Percentiles rank a stretch among this genome's conserved stretches.
phyloP scores from a whole-genome alignment of 2,888 invertebrate genomes.

The Diadegma fenestrale region DNA sequence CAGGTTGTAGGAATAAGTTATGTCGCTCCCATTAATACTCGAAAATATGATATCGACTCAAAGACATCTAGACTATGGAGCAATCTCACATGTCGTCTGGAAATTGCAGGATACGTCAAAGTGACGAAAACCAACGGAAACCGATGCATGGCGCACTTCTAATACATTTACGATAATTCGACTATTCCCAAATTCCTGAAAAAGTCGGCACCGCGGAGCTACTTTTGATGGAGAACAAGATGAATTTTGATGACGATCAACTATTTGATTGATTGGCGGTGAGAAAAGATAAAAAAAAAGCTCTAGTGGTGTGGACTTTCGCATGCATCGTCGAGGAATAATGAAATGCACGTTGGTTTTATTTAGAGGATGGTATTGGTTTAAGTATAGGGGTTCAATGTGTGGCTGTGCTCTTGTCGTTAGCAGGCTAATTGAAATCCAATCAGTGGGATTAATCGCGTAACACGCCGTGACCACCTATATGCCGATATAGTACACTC shows the following conservation, averaged over 20 bases:
- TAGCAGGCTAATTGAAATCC: conserved; percentile 82
- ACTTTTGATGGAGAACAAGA: not conserved
- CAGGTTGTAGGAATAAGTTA: not conserved
- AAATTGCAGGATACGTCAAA: not conserved
- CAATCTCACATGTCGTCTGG: not conserved
- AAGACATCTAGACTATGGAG: not conserved
- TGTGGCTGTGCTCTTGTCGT: conserved; percentile 71
- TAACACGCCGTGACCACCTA: conserved; percentile 75
- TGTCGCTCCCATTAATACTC: not conserved
- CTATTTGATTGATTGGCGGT: not conserved
- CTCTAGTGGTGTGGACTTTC: not conserved
- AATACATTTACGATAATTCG: not conserved
- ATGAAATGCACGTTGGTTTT: conserved; percentile 54
- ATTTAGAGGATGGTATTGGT: conserved; percentile 37
- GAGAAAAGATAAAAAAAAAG: not conserved
- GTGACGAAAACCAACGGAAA: not conserved
- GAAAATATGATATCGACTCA: not conserved
- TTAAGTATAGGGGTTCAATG: conserved; percentile 32
- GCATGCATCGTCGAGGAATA: conserved; percentile 8
- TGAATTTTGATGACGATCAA: not conserved
- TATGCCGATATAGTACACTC: conserved; percentile 30
- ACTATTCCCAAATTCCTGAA: not conserved
- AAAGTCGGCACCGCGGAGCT: too few relatives aligned
- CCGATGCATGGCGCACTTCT: not conserved
- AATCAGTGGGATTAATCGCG: conserved; percentile 83